These are phyloP conservation scores for Dendrolimus kikuchii DNA, from an alignment of 1,140 invertebrate genomes.

Conservation along the genomic window DNA sequence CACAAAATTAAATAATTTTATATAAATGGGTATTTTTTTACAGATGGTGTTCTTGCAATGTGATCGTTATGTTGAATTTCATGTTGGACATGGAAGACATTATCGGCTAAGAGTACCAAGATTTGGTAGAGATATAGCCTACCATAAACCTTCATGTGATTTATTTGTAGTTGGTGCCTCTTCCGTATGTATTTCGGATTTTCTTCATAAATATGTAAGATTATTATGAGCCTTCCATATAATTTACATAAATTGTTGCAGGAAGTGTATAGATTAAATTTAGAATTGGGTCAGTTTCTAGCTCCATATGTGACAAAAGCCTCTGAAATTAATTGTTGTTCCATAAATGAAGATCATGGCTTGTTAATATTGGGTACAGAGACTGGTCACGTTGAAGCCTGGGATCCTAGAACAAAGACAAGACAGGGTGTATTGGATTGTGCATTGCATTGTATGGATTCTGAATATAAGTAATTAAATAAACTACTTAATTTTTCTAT, in stretches of 20 bases:
- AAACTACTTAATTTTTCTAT: not conserved
- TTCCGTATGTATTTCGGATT: slow-evolving; percentile 65
- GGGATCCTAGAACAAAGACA: slow-evolving; percentile 89
- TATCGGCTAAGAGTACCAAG: slow-evolving; percentile 94
- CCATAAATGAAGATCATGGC: slow-evolving; percentile 92
- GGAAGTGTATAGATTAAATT: slow-evolving; percentile 96
- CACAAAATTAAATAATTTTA: too few relatives aligned
- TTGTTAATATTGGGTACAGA: slow-evolving; percentile 91
- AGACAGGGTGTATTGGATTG: slow-evolving; percentile 89
- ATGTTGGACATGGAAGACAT: slow-evolving; percentile 93
- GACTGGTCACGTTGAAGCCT: slow-evolving; percentile 95
- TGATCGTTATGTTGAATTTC: slow-evolving; percentile 95
- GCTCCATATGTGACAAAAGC: slow-evolving; percentile 85
- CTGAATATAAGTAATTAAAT: slow-evolving; percentile 42
- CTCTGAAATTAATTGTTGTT: slow-evolving; percentile 87
- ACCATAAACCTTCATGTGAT: slow-evolving; percentile 93
- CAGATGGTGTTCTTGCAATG: slow-evolving; percentile 86
- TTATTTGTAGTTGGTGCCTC: slow-evolving; percentile 92
- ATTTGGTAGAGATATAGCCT: slow-evolving; percentile 95
- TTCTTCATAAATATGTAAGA: slow-evolving; percentile 2
- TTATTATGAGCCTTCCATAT: not conserved
- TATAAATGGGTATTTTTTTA: slow-evolving; percentile 31
- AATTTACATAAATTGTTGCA: slow-evolving; percentile 33
- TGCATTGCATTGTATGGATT: slow-evolving; percentile 76
- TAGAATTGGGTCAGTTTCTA: slow-evolving; percentile 96